Percentiles rank a stretch among this genome's conserved stretches.
Evolutionary conservation across 2,113 vertebrate species (phyloP).

Genomic region (Bubo bubo): DNA sequence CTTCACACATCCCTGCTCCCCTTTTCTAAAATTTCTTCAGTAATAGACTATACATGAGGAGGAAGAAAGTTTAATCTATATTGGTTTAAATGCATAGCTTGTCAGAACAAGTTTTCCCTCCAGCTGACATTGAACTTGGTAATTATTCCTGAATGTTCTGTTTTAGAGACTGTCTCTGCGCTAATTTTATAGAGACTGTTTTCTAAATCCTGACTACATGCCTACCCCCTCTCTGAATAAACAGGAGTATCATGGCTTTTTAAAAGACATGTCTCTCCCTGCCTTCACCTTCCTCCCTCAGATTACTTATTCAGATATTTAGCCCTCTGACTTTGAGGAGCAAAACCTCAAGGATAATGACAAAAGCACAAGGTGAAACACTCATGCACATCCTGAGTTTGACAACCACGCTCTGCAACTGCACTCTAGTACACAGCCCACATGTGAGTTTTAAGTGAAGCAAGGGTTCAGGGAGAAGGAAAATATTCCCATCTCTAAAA

Average conservation of each 20-base stretch:
- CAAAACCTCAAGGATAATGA: neutral
- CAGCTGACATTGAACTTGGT: neutral
- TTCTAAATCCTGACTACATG: neutral
- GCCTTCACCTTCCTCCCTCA: neutral
- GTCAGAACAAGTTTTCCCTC: constrained; percentile 45
- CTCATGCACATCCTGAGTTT: neutral
- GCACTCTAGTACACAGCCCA: neutral
- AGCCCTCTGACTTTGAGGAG: neutral
- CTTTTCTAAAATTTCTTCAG: constrained; percentile 1
- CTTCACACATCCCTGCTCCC: constrained; percentile 9
- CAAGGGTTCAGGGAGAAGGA: neutral
- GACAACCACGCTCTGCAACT: neutral
- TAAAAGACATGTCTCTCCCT: fast-evolving
- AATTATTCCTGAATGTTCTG: constrained; percentile 26
- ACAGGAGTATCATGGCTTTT: neutral
- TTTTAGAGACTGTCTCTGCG: neutral
- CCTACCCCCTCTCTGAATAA: neutral
- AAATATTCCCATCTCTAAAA: neutral
- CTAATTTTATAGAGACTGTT: neutral
- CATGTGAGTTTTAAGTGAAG: neutral
- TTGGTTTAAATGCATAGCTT: constrained; percentile 23
- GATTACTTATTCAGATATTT: neutral
- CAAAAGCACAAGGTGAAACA: neutral
- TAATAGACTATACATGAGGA: constrained; percentile 12
- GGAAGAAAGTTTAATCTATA: constrained; percentile 15